Conservation (phyloP, 2,113 vertebrate genomes). For the Xenopus tropicalis region DNA sequence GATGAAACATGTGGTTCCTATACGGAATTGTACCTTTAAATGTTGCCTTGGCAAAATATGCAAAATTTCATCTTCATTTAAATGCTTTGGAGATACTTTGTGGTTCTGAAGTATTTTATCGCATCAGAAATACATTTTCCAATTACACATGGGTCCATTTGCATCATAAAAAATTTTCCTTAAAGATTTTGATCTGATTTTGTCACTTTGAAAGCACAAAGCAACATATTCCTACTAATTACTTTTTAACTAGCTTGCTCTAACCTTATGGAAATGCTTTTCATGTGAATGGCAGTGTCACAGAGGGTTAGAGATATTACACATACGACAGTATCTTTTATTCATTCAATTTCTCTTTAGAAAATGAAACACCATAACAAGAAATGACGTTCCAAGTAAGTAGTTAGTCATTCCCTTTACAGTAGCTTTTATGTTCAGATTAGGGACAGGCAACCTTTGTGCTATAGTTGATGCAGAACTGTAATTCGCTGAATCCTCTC, state of each 20-base stretch:
- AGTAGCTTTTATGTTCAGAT: not conserved
- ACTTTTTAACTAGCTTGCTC: slow-evolving; percentile 16
- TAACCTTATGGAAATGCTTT: slow-evolving; percentile 27
- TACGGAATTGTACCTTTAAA: not conserved
- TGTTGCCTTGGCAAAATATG: not conserved
- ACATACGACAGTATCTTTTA: slow-evolving; percentile 23
- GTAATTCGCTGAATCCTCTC: not conserved
- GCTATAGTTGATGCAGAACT: not conserved
- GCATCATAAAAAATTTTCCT: slow-evolving; percentile 4
- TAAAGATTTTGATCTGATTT: slow-evolving; percentile 17
- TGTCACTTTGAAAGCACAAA: slow-evolving; percentile 14
- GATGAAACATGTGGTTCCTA: no score
- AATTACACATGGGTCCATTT: not conserved
- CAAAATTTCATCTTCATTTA: not conserved
- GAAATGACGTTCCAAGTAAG: slow-evolving; percentile 6
- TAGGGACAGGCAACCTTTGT: not conserved
- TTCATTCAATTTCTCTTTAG: slow-evolving; percentile 24
- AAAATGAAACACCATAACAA: slow-evolving; percentile 18
- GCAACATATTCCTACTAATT: slow-evolving; percentile 18
- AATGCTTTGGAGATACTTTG: not conserved
- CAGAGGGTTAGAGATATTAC: not conserved
- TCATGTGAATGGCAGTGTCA: slow-evolving; percentile 5
- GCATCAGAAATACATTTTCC: slow-evolving; percentile 17
- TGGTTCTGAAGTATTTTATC: not conserved
- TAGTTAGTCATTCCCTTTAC: slow-evolving; percentile 4